Evolutionary conservation across 2,113 vertebrate species (phyloP).

Genomic region (Heterochromis multidens): DNA sequence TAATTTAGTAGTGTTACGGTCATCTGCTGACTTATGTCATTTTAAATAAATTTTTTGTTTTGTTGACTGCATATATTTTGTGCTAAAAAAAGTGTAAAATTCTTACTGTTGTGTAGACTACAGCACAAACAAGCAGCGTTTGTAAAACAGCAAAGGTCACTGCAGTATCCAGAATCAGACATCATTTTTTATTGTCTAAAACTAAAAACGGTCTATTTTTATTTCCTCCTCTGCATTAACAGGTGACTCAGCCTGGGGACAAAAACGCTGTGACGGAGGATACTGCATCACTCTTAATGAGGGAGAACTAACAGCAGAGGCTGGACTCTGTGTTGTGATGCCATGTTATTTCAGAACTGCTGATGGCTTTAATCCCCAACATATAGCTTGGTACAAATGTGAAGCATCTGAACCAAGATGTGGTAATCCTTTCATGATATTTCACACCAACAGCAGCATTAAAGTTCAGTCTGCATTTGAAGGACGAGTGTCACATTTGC

Average conservation of each 20-base stretch:
- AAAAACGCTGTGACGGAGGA: fast-evolving
- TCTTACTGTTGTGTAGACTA: not conserved
- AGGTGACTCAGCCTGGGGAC: not conserved
- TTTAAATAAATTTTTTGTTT: no score
- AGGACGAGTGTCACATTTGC: constrained; percentile 30
- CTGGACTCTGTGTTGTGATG: constrained; percentile 53
- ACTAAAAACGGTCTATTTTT: not conserved
- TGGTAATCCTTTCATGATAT: not conserved
- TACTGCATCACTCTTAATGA: constrained; percentile 1
- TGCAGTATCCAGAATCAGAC: not conserved
- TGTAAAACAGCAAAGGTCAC: not conserved
- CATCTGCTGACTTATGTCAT: not conserved
- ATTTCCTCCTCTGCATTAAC: not conserved
- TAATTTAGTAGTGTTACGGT: not conserved
- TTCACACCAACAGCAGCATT: not conserved
- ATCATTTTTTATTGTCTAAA: fast-evolving
- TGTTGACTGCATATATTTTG: no score
- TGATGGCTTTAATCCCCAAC: fast-evolving
- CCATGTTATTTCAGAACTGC: not conserved
- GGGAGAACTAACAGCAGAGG: constrained; percentile 16
- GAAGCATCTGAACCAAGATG: fast-evolving
- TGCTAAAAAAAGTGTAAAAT: not conserved
- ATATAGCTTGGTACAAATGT: constrained; percentile 53
- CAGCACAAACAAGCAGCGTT: not conserved
- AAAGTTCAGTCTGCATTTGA: not conserved